Evolutionary conservation across 2,888 invertebrate genomes (phyloP), one percentile per base, ranked within the genome.

Genomic region (Drosophila pseudotakahashii): DNA sequence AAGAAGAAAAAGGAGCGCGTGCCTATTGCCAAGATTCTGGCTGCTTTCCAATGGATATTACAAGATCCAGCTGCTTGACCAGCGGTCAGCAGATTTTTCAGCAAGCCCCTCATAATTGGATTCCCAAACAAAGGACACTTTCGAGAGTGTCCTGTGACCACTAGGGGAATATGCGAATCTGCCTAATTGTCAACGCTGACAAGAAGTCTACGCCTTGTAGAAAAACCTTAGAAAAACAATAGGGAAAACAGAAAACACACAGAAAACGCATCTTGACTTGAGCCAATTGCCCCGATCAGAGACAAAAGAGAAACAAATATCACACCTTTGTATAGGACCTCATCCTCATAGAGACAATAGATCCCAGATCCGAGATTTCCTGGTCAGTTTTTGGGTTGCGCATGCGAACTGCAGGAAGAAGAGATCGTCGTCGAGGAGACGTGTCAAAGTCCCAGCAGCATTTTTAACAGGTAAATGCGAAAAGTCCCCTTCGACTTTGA

Each of bases 381-480:
- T 78, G 78, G 76, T 74, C 78, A 78, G 47, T 62, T 64, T 52
- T 48, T n/a, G 44, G 59, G 63, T 72, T 53, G 85, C 83, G 83
- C 85, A 84, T 85, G 83, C 85, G 85, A 45, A 64, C 45, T 39
- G 14, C 32, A 39, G 39, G 62, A 41, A 63, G 66, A 55, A 66
- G 68, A 55, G 47, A 23, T 36, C 23, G 6, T 36, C 23, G 6
- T 13, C 36, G 78, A 52, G 51, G 62, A 64, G 19, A 75, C 70
- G 81, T 81, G 77, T 81, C 76, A 79, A 78, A 79, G 60, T 81
- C 75, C 58, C 73, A 73, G 74, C 77, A 71, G 77, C 68, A 63
- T 69, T 78, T 79, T 86, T 83, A 77, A 80, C 85, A 86, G 87
- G 85, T 86, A 86, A 87, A 78, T 85, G 87, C 85, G 88, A 86